A percentile compares a stretch with the other conserved stretches of the same genome.
Conservation (phyloP, 1,140 invertebrate species). For the Druon quercuslanigerum region DNA sequence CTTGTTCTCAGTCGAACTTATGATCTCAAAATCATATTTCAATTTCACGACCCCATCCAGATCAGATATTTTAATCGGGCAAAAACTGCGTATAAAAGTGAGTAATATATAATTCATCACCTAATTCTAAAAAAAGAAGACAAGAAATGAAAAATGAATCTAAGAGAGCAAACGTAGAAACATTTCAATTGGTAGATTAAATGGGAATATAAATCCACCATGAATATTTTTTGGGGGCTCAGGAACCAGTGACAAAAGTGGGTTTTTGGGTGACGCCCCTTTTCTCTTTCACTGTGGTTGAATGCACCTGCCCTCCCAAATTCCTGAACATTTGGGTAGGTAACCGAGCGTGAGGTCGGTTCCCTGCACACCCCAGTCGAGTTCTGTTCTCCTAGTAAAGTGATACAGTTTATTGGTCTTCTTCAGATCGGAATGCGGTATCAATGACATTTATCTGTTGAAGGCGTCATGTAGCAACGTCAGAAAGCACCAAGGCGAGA, state of each 20-base stretch:
- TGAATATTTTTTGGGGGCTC: no score
- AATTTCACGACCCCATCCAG: no score
- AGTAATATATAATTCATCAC: no score
- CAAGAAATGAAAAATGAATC: no score
- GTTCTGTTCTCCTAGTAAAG: constrained; percentile 64
- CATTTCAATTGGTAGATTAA: no score
- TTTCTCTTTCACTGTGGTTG: not conserved
- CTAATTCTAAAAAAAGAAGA: no score
- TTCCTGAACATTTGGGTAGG: constrained; percentile 12
- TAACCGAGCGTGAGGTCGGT: not conserved
- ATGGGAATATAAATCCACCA: no score
- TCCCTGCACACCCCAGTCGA: constrained; percentile 13
- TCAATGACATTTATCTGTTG: constrained; percentile 53
- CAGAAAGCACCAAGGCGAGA: not conserved
- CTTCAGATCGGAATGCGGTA: constrained; percentile 66
- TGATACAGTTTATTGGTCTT: constrained; percentile 73
- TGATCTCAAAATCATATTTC: no score
- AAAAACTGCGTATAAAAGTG: no score
- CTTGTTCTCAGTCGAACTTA: no score
- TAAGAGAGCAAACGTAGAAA: no score
- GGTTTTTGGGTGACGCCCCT: not conserved
- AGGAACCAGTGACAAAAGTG: constrained; percentile 10
- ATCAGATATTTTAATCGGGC: no score
- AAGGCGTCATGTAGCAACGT: not conserved
- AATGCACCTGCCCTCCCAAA: constrained; percentile 38